These are phyloP conservation scores for Phacellophora camtschatica DNA, from an alignment of 30 jellyfish, hydroid and myxozoan species.

Conservation along the genomic window DNA sequence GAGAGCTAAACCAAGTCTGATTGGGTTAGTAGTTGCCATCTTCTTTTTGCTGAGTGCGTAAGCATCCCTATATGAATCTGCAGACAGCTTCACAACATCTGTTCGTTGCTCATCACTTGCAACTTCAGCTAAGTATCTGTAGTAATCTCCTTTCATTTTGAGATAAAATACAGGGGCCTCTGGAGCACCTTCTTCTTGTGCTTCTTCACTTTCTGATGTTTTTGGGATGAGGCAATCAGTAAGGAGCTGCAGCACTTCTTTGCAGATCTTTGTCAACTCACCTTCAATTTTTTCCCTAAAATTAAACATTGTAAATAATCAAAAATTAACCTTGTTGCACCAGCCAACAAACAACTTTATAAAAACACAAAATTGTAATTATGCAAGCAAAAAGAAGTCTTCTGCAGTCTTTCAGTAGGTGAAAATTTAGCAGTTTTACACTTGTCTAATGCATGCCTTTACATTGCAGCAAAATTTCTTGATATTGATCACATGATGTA, in stretches of 20 bases:
- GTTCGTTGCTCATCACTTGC: slow-evolving; percentile 43
- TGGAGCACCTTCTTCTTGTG: slow-evolving; percentile 12
- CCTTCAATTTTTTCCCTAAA: slow-evolving; percentile 72
- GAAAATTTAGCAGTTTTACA: too few relatives aligned
- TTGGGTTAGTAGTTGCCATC: slow-evolving; percentile 82
- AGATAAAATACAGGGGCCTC: slow-evolving; percentile 91
- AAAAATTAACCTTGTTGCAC: too few relatives aligned
- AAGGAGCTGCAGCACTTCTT: slow-evolving; percentile 79
- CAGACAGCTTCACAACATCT: slow-evolving; percentile 62
- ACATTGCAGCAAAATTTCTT: too few relatives aligned
- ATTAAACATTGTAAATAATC: too few relatives aligned
- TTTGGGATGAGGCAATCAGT: slow-evolving; percentile 68
- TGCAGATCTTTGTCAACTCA: slow-evolving; percentile 79
- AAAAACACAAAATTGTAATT: too few relatives aligned
- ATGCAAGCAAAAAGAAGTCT: too few relatives aligned
- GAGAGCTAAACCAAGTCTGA: slow-evolving; percentile 95
- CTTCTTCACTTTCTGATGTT: slow-evolving; percentile 28
- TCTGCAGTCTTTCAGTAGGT: too few relatives aligned
- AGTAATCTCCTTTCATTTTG: slow-evolving; percentile 98
- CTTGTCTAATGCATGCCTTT: too few relatives aligned
- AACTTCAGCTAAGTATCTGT: slow-evolving; percentile 96
- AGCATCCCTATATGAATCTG: slow-evolving; percentile 84
- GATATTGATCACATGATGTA: too few relatives aligned
- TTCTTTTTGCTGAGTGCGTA: slow-evolving; percentile 45
- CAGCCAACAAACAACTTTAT: too few relatives aligned